Evolutionary conservation across 2,113 vertebrate species (phyloP), one percentile per base, ranked within the genome.

Genomic region (Sphyrna mokarran): DNA sequence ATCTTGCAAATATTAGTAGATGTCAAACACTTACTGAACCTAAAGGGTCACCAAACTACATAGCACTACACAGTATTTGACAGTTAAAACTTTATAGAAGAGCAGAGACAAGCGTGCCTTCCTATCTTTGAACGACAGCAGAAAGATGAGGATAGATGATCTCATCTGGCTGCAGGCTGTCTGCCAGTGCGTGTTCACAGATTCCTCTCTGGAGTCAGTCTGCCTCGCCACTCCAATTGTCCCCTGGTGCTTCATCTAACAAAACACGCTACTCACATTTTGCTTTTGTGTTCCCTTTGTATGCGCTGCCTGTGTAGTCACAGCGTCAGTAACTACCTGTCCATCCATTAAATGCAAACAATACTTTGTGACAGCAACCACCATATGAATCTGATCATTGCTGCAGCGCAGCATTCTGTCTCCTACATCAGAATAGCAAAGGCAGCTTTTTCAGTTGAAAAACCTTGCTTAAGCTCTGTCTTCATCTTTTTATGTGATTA

Each of bases 171-270:
- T 95, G 69, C 94, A 95, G 94, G 94, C 94, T 72, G 94, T 95
- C 94, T 95, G 94, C 68, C 94, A 95, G 94, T 54, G 69, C 68
- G 6, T 95, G 40, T 54, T 95, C 94, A 76, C 68, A 95, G 94
- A 95, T 95, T 95, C 94, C 94, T 95, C 94, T 72, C 68, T 95
- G 94, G 94, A 95, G 94, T 95, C 94, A 95, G 94, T 95, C 94
- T 95, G 94, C 94, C 94, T 95, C 94, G 54, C 69, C 40, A 48
- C 94, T 54, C 69, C 68, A 72, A 76, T 95, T 95, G 94, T 95
- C 94, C 94, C 94, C 68, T 95, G 43, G 94, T 95, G 68, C n/a
- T 95, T 72, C 94, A 95, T 72, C 94, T 95, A 54, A 95, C 72
- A 69, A 72, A 95, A 95, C 69, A 94, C 66, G 94, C n/a, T 95